Evolutionary conservation across 2,113 vertebrate genomes (phyloP), one percentile per base, ranked within the genome.

Genomic region (Dunckerocampus dactyliophorus): DNA sequence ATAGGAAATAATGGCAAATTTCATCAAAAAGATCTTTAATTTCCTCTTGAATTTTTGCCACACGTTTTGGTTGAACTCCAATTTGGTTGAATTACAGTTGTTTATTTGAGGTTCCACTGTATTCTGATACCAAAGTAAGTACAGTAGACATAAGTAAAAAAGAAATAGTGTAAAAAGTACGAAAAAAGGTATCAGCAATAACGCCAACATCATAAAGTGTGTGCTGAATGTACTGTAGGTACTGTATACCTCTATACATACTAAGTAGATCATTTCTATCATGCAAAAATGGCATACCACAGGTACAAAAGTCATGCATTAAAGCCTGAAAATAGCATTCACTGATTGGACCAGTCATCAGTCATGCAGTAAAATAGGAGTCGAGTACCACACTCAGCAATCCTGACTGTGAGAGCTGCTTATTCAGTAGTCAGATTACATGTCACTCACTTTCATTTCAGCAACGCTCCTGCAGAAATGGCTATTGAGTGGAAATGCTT

Each of bases 401-500:
- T 72, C 67, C 59, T 45, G 31, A 19, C 20, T 19, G n/a, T 22
- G 50, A 67, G 53, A 69, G 19, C 58, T 71, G 62, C 58, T 73
- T 74, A 63, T 73, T 73, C 74, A 71, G 60, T 69, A 22, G 37
- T 72, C 53, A 71, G 42, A 67, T 47, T 28, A 54, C 31, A 65
- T 37, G 20, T 43, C 16, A 67, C 52, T 61, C 24, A 58, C 62
- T 65, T 68, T 65, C 37, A 72, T 71, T 19, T 46, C 7, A 47
- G 39, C 51, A 62, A 45, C 19, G 16, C 28, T 48, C 17, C 53
- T 43, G 39, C 55, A 61, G 67, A 49, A 53, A 60, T 49, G 5
- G 34, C 57, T 14, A 39, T 71, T 57, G 28, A 63, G 50, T 63
- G 54, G 14, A 47, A 79, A 65, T 45, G 1, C 53, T 52, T 54